These are phyloP conservation scores for Philonicus albiceps DNA, from an alignment of 2,888 invertebrate genomes.

Conservation along the genomic window DNA sequence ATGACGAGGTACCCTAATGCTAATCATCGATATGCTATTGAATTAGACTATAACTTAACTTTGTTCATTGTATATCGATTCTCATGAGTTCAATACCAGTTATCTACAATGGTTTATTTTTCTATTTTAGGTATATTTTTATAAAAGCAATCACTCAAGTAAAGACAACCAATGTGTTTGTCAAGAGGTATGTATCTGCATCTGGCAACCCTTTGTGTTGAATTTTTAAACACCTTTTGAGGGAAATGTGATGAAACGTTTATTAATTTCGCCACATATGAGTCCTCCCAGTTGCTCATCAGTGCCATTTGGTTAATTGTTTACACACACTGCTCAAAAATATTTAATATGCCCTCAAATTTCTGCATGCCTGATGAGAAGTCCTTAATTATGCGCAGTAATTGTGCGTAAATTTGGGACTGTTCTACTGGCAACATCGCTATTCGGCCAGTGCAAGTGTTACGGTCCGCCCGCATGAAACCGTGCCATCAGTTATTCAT, in stretches of 20 bases:
- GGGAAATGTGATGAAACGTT: not conserved
- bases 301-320: not conserved
- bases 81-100: too few species aligned
- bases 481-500: constrained; percentile 21
- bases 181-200: not conserved
- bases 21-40: too few species aligned
- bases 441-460: not conserved
- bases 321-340: not conserved
- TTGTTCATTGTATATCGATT: too few species aligned
- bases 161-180: not conserved
- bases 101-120: not conserved
- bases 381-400: not conserved
- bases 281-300: not conserved
- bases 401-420: not conserved
- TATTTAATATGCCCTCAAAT: not conserved
- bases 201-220: not conserved
- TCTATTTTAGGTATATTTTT: not conserved
- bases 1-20: too few species aligned
- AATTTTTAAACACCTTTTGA: not conserved
- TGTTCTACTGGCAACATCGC: not conserved
- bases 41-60: too few species aligned
- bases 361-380: not conserved
- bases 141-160: not conserved
- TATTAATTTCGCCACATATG: not conserved
- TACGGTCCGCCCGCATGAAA: not conserved